These are phyloP conservation scores for Cyphomyrus plagiostoma DNA, from an alignment of 2,113 vertebrate genomes.

Conservation along the genomic window DNA sequence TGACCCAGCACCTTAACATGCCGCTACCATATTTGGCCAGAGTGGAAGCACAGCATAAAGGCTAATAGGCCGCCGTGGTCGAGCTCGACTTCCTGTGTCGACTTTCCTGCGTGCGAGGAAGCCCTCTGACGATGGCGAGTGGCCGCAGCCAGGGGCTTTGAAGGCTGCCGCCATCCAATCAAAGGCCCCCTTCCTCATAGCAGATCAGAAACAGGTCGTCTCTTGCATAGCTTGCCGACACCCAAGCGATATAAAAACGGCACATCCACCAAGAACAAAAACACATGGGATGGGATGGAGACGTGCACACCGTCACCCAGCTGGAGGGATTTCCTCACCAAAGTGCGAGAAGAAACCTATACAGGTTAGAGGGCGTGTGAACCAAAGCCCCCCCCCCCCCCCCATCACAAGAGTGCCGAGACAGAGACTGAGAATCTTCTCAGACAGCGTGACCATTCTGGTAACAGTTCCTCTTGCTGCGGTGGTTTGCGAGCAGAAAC, in stretches of 20 bases:
- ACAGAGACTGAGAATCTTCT: neutral
- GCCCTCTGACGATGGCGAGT: neutral
- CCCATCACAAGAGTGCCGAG: neutral
- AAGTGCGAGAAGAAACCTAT: neutral
- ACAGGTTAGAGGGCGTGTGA: neutral
- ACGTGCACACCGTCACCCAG: neutral
- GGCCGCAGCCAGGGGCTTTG: neutral
- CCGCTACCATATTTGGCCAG: slow-evolving; percentile 32
- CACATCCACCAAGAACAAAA: neutral
- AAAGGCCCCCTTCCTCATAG: neutral
- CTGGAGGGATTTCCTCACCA: neutral
- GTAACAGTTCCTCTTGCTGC: neutral
- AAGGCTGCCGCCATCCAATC: neutral
- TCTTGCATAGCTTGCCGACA: neutral
- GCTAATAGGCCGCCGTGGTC: neutral
- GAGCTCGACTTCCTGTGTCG: neutral
- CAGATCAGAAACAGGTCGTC: neutral
- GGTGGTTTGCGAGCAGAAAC: neutral
- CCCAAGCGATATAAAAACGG: neutral
- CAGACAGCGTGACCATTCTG: neutral
- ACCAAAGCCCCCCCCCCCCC: neutral
- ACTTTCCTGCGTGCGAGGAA: neutral
- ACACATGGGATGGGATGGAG: neutral
- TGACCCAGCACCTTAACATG: slow-evolving; percentile 21
- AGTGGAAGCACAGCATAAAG: neutral